Evolutionary conservation across 2,888 invertebrate species (phyloP), one percentile per base, ranked within the genome.

Genomic region (Gari tellinella): DNA sequence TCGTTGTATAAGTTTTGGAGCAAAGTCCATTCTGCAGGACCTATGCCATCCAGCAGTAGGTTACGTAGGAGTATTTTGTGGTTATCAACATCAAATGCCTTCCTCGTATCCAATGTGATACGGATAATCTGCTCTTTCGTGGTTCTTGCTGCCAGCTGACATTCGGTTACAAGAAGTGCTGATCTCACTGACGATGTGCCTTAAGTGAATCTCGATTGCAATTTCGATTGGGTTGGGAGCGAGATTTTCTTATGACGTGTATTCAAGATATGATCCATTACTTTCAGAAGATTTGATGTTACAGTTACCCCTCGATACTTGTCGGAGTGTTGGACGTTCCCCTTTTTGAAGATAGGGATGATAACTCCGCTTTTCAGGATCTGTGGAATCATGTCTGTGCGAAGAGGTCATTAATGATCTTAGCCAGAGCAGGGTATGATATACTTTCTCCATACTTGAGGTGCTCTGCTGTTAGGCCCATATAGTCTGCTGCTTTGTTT

Each of bases 81-180:
- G 51, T 51, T 14, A 21, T 21, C 51, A 14, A 51, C 51, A 51
- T 51, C 25, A n/a, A 51, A 51, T n/a, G n/a, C n/a, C n/a, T n/a
- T n/a, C n/a, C n/a, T n/a, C n/a, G n/a, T n/a, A n/a, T n/a, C n/a
- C n/a, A 51, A 25, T 21, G 51, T 51, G 5, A 23, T n/a, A 12
- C 17, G 25, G 10, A 51, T 51, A 12, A 23, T 19, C n/a, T 21
- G 5, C 23, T 51, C 12, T 19, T 25, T 25, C 21, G 12, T 51
- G 4, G 5, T 19, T 25, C 23, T 51, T 19, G 51, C n/a, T 51
- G 17, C 51, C 19, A 51, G 5, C 23, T 51, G 51, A 23, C n/a
- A n/a, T n/a, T n/a, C n/a, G n/a, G n/a, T n/a, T n/a, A n/a, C n/a
- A n/a, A n/a, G n/a, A n/a, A n/a, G 46, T 8, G 46, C 10, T 7